Percentiles rank a stretch among this genome's conserved stretches.
Evolutionary conservation across 2,888 invertebrate species (phyloP).

Genomic region (Ochropleura leucogaster): DNA sequence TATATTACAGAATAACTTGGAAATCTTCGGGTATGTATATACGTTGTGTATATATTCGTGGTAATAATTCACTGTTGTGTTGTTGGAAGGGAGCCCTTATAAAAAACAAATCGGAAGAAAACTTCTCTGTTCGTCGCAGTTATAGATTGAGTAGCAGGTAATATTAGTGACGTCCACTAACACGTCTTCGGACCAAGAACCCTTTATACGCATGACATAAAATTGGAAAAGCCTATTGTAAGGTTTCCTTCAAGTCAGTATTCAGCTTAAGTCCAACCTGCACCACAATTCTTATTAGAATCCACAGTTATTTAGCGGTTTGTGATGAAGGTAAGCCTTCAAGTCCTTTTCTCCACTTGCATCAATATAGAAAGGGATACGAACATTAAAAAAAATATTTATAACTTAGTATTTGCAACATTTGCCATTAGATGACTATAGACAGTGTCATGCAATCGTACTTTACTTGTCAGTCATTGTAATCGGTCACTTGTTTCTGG

Average conservation of each 20-base stretch:
- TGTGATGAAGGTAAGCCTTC: neutral
- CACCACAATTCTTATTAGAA: neutral
- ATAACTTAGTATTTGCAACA: neutral
- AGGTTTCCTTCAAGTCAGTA: neutral
- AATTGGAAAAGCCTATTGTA: neutral
- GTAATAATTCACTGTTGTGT: neutral
- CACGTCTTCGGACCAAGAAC: neutral
- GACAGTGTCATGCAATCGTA: neutral
- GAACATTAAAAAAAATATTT: neutral
- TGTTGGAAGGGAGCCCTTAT: constrained; percentile 28
- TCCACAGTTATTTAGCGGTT: neutral
- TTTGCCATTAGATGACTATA: neutral
- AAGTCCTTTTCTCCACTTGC: neutral
- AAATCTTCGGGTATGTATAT: neutral
- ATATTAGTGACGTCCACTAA: neutral
- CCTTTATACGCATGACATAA: neutral
- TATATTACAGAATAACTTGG: neutral
- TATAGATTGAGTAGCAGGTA: neutral
- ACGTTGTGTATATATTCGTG: constrained; percentile 5
- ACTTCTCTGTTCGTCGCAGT: neutral
- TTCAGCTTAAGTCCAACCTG: neutral
- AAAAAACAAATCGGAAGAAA: neutral
- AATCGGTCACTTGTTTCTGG: neutral
- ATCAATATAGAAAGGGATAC: neutral
- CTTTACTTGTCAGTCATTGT: no score